phyloP scores from a whole-genome alignment of 23 tunicate species.

The Clavelina lepadiformis region DNA sequence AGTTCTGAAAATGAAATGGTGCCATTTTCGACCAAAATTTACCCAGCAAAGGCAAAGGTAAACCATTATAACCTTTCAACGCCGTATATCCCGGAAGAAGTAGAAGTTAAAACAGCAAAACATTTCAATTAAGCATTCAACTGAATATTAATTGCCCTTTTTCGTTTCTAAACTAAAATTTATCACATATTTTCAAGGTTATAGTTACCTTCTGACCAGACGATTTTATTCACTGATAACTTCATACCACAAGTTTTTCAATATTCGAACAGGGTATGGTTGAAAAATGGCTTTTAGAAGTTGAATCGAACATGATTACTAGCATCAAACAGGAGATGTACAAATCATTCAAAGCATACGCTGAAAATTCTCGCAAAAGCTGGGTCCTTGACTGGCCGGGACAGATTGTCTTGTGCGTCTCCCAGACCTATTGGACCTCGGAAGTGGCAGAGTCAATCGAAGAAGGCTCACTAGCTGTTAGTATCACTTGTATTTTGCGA shows the following conservation, averaged over 20 bases:
- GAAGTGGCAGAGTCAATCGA: slow-evolving; percentile 92
- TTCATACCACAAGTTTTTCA: neutral
- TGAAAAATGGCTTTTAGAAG: slow-evolving; percentile 94
- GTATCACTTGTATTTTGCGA: too few species aligned
- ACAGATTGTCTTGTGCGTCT: slow-evolving; percentile 76
- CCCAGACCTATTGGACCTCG: slow-evolving; percentile 89
- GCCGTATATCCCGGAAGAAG: neutral
- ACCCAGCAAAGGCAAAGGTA: slow-evolving; percentile 93
- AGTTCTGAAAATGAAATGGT: slow-evolving; percentile 82
- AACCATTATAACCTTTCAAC: neutral
- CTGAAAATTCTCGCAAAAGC: slow-evolving; percentile 52
- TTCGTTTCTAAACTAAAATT: neutral
- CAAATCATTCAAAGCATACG: slow-evolving; percentile 63
- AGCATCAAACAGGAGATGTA: slow-evolving; percentile 74
- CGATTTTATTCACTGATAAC: too few species aligned
- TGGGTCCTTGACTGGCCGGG: slow-evolving; percentile 98
- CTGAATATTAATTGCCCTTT: neutral
- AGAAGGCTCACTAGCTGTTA: slow-evolving; percentile 60
- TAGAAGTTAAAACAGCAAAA: neutral
- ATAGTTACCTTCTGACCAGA: too few species aligned
- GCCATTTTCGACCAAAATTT: slow-evolving; percentile 56
- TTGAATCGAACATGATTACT: slow-evolving; percentile 76
- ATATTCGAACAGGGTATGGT: slow-evolving; percentile 97
- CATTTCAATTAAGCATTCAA: neutral
- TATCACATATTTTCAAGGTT: too few species aligned